Evolutionary conservation across 1,140 invertebrate species (phyloP).

Genomic region (Helicoverpa zea): DNA sequence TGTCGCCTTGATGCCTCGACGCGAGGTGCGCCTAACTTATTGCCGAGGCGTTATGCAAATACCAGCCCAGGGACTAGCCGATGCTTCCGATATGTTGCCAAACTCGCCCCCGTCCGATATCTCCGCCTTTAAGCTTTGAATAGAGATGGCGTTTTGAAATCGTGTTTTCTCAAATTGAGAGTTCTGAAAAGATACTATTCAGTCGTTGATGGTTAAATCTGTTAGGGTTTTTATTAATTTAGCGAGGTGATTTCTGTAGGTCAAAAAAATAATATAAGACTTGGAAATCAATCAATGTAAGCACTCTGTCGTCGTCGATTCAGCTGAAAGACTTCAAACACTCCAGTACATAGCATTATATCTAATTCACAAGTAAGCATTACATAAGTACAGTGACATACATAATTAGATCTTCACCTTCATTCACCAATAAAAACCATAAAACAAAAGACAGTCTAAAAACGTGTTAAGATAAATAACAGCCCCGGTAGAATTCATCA

Average conservation of each 20-base stretch:
- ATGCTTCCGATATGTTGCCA: conserved; percentile 17
- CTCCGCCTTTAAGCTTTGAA: not conserved
- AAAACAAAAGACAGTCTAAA: conserved; percentile 45
- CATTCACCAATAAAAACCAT: conserved; percentile 4
- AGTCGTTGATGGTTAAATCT: too few relatives aligned
- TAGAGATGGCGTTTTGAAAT: not conserved
- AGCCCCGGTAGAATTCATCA: conserved; percentile 36
- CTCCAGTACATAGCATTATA: too few relatives aligned
- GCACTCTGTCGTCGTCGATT: too few relatives aligned
- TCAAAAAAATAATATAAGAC: too few relatives aligned
- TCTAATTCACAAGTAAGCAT: not conserved
- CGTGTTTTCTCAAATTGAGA: not conserved
- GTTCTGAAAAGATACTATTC: too few relatives aligned
- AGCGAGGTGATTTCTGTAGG: not conserved
- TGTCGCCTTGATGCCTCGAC: conserved; percentile 79
- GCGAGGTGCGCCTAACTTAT: conserved; percentile 77
- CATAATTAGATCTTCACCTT: too few relatives aligned
- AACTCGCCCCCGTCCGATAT: not conserved
- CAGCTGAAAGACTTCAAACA: too few relatives aligned
- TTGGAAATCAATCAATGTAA: too few relatives aligned
- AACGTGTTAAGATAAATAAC: conserved; percentile 48
- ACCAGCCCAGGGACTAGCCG: conserved; percentile 40
- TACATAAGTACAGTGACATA: not conserved
- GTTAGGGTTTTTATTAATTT: not conserved
- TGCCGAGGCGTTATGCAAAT: conserved; percentile 64